Percentiles rank a stretch among this genome's conserved stretches.
Conservation (phyloP, 1,140 invertebrate genomes). For the Scaptomyza montana region DNA sequence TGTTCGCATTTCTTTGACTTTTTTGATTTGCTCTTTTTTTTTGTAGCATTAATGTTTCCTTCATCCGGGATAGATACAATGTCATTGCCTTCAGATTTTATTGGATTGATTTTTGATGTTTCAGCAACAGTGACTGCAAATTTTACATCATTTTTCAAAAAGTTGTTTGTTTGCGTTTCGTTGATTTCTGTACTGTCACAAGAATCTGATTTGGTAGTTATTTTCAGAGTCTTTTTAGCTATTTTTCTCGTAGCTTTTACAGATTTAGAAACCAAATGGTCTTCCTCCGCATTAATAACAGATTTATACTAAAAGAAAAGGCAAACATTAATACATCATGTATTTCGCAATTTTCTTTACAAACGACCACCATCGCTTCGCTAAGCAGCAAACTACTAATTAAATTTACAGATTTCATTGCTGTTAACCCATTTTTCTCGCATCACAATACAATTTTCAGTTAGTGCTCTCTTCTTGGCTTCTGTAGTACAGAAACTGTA, state of each 20-base stretch:
- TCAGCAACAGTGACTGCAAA: not conserved
- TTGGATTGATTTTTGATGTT: not conserved
- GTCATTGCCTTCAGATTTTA: not conserved
- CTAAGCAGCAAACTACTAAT: no score
- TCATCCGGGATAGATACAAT: not conserved
- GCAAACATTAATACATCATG: not conserved
- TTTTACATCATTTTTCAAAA: not conserved
- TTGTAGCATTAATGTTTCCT: not conserved
- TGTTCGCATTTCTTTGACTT: slow-evolving; percentile 49
- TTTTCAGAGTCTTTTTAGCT: slow-evolving; percentile 14
- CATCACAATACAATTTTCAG: no score
- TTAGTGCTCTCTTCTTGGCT: no score
- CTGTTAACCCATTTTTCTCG: no score
- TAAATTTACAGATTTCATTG: no score
- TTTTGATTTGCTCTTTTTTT: slow-evolving; percentile 47
- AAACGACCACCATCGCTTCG: no score
- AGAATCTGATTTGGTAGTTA: slow-evolving; percentile 1
- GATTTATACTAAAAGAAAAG: slow-evolving; percentile 23
- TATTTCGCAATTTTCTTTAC: no score
- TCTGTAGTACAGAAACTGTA: no score
- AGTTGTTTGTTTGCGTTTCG: not conserved
- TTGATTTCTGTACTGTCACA: not conserved
- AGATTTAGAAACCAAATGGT: slow-evolving; percentile 40
- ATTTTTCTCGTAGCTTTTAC: slow-evolving; percentile 22
- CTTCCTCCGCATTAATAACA: slow-evolving; percentile 41